Base-by-base conservation (phyloP, 2,797 vertebrate genomes). In the Amazona ochrocephala region DNA sequence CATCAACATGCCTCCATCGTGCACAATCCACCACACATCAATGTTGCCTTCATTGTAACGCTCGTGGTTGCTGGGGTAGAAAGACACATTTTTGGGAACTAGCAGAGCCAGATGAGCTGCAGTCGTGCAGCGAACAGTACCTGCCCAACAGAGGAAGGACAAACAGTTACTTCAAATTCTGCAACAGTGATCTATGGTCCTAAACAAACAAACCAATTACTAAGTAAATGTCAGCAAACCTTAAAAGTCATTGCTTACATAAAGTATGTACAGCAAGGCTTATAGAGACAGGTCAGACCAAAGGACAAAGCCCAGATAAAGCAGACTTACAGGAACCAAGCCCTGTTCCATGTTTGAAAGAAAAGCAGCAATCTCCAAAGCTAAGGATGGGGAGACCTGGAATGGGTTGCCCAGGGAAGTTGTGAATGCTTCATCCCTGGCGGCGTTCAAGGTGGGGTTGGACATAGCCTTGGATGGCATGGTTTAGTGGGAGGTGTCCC, bases 1-100 rank as follows among this genome's bases (percentile, higher is more conserved):
- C 99, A 99, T 99, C 53, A 99, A 97, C 99, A 99, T 99, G 95
- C 99, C 99, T 13, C 99, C 99, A 14, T 99, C 99, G 1, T 99
- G 99, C 64, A 99, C 99, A 15, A 99, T 99, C 99, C 99, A 99
- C 99, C 99, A 99, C 91, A 99, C 99, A 0, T 99, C 99, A 12
- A 99, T 99, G 97, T 99, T 98, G 90, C 99, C 99, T 65, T 99
- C 99, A 20, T 98, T 98, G 97, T 99, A 99, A 97, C 99, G 99
- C 81, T 99, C 99, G 0, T 99, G 98, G 97, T 99, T 99, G 98
- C 99, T 98, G 70, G 99, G 99, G 97, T 99, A 99, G 97, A 99
- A 99, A 64, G 99, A 99, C 24, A 99, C 99, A 30, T 99, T 99
- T 98, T 99, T 99, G 96, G 99, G 99, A 88, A 99, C 99, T 90